These are phyloP conservation scores for Trematocara marginatum DNA, from an alignment of 2,113 vertebrate genomes.

Conservation along the genomic window DNA sequence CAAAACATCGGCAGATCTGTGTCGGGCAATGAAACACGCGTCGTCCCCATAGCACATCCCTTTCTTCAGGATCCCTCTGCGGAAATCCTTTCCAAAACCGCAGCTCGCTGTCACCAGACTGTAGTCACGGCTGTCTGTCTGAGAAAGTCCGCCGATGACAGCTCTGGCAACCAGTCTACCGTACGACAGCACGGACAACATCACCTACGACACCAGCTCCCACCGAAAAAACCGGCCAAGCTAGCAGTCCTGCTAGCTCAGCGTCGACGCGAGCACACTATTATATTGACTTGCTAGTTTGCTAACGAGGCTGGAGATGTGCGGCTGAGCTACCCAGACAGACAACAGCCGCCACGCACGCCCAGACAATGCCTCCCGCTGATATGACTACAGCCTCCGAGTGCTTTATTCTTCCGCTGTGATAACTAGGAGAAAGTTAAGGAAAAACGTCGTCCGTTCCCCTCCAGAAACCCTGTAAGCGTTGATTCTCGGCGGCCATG, in stretches of 20 bases:
- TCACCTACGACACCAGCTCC: constrained; percentile 57
- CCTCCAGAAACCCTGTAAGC: neutral
- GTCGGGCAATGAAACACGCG: constrained; percentile 92
- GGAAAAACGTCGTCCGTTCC: neutral
- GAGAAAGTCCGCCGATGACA: constrained; percentile 94
- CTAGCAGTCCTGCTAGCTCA: constrained; percentile 43
- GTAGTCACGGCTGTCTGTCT: constrained; percentile 93
- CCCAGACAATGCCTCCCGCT: neutral
- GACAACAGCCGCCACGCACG: neutral
- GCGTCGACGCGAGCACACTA: neutral
- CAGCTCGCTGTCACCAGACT: constrained; percentile 95
- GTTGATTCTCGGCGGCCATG: constrained; percentile 17
- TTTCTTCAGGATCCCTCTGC: constrained; percentile 95
- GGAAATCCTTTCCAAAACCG: constrained; percentile 97
- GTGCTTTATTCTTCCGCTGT: neutral
- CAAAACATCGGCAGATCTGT: constrained; percentile 89
- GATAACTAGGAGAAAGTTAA: neutral
- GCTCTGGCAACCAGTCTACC: constrained; percentile 95
- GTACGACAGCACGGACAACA: constrained; percentile 97
- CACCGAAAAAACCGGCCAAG: constrained; percentile 13
- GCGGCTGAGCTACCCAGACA: neutral
- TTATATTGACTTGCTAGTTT: neutral
- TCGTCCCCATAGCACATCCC: constrained; percentile 98
- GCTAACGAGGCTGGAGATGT: neutral
- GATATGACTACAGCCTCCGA: neutral